phyloP scores from a whole-genome alignment of 2,113 vertebrate genomes.

The Prionailurus viverrinus region DNA sequence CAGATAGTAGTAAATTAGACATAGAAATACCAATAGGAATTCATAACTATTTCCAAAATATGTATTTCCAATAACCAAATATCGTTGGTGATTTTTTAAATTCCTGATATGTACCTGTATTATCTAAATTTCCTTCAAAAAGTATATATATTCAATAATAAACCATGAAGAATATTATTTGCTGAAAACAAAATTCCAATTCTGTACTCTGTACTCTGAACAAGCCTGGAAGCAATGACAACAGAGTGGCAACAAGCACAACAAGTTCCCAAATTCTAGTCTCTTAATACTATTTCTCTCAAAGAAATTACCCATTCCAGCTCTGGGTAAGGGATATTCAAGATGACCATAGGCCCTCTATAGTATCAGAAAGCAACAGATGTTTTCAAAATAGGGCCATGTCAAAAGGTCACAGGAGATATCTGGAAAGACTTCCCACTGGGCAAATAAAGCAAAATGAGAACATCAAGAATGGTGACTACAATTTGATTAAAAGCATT shows the following conservation, averaged over 20 bases:
- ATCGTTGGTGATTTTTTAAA: background rate
- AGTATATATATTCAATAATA: background rate
- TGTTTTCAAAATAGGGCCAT: background rate
- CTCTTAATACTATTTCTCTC: too few species aligned
- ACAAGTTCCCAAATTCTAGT: background rate
- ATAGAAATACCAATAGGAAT: background rate
- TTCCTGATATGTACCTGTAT: background rate
- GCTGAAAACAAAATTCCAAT: background rate
- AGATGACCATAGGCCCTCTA: background rate
- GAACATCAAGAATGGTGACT: background rate
- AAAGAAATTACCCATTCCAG: background rate
- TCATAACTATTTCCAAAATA: background rate
- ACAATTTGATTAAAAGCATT: background rate
- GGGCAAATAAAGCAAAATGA: background rate
- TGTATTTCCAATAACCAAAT: background rate
- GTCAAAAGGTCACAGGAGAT: too few species aligned
- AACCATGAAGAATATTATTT: background rate
- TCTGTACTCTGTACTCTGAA: background rate
- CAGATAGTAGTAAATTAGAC: background rate
- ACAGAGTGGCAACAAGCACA: background rate
- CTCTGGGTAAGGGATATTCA: background rate
- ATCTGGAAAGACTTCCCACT: background rate
- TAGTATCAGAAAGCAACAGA: background rate
- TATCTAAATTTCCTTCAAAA: background rate
- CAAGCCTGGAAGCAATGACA: background rate